Evolutionary conservation across 2,113 vertebrate genomes (phyloP).

Genomic region (Ursus arctos): DNA sequence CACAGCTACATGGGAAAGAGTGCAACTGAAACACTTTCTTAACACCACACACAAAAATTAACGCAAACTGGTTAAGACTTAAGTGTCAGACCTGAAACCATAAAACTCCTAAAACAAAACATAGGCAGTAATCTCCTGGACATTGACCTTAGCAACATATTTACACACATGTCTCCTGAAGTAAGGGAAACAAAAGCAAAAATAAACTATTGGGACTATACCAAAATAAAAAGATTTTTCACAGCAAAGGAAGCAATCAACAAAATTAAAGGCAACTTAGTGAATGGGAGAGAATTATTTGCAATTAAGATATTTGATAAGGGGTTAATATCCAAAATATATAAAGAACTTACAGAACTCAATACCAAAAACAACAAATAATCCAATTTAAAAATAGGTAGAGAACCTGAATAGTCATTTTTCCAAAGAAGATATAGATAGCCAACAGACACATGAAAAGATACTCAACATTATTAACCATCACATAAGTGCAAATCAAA

Average conservation of each 20-base stretch:
- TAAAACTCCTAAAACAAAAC: background rate
- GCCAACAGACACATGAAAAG: background rate
- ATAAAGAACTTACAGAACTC: background rate
- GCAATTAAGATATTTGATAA: background rate
- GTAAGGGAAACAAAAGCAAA: background rate
- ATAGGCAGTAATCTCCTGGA: background rate
- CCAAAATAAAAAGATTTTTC: background rate
- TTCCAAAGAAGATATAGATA: background rate
- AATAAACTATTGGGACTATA: background rate
- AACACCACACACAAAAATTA: background rate
- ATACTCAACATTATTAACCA: background rate
- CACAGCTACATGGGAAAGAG: background rate
- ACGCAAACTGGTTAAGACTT: background rate
- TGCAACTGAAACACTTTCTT: background rate
- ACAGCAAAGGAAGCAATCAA: background rate
- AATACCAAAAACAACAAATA: background rate
- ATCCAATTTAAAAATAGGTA: background rate
- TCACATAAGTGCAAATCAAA: background rate
- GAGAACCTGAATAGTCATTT: background rate
- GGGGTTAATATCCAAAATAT: background rate
- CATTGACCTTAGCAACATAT: background rate
- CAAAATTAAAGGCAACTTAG: background rate
- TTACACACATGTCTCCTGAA: background rate
- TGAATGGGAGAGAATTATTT: background rate
- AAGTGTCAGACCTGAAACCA: background rate